Conservation (phyloP, 2,797 vertebrate genomes). For the Phaenicophaeus curvirostris region DNA sequence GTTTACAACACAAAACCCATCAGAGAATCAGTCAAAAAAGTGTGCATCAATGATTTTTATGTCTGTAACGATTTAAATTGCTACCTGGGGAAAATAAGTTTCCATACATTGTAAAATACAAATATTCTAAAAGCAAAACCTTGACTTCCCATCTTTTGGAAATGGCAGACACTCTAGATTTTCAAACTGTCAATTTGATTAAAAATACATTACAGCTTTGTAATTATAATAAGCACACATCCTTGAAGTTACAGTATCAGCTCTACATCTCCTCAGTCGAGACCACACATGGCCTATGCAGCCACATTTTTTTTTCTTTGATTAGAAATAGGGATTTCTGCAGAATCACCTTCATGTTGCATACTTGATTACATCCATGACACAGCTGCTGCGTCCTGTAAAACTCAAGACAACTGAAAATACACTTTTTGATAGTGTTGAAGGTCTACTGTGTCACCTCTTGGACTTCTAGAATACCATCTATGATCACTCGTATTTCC, state of each 20-base stretch:
- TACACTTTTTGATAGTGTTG: background rate
- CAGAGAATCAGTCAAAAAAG: background rate
- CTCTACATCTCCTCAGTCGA: background rate
- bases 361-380: background rate
- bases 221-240: background rate
- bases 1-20: background rate
- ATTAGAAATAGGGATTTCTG: background rate
- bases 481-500: background rate
- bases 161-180: background rate
- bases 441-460: background rate
- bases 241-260: background rate
- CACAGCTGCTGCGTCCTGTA: background rate
- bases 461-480: background rate
- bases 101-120: background rate
- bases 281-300: background rate
- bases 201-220: background rate
- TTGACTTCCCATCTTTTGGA: too few relatives aligned
- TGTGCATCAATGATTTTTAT: background rate
- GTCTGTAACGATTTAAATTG: background rate
- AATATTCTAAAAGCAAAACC: background rate
- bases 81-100: background rate
- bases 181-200: background rate
- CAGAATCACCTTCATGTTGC: background rate
- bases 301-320: background rate
- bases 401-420: background rate